Conservation (phyloP, 1,140 invertebrate species). For the Drosophila albomicans region DNA sequence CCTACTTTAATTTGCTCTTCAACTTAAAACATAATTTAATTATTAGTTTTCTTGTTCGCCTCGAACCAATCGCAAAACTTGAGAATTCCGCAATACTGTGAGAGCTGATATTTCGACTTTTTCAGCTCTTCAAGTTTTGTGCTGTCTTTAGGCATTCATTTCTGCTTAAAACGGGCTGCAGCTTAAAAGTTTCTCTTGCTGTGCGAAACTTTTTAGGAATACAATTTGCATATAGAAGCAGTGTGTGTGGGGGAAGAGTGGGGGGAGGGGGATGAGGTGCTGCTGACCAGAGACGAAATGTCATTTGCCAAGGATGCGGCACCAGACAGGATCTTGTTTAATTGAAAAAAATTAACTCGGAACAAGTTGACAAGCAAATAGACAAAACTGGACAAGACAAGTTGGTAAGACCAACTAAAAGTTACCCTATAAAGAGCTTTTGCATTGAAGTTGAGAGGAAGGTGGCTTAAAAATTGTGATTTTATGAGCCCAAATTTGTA, state of each 20-base stretch:
- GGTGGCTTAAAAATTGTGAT: too few relatives aligned
- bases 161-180: constrained; percentile 51
- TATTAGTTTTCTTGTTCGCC: constrained; percentile 46
- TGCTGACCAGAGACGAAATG: constrained; percentile 40
- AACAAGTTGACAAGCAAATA: constrained; percentile 52
- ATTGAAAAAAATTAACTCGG: constrained; percentile 76
- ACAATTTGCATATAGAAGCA: constrained; percentile 41
- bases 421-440: not conserved
- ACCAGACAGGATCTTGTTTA: constrained; percentile 58
- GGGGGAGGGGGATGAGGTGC: not conserved
- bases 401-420: not conserved
- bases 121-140: constrained; percentile 16
- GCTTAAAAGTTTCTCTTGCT: constrained; percentile 48
- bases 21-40: constrained; percentile 45
- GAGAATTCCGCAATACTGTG: constrained; percentile 21
- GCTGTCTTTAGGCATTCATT: constrained; percentile 37
- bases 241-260: too few relatives aligned
- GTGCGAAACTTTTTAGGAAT: constrained; percentile 35
- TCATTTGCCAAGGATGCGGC: constrained; percentile 25
- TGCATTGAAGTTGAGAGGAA: too few relatives aligned
- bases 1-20: too few relatives aligned
- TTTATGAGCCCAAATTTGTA: too few relatives aligned
- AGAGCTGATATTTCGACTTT: constrained; percentile 43
- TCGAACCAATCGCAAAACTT: constrained; percentile 34
- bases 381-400: constrained; percentile 9